Evolutionary conservation across 2,888 invertebrate species (phyloP).

Genomic region (Erebia palarica): DNA sequence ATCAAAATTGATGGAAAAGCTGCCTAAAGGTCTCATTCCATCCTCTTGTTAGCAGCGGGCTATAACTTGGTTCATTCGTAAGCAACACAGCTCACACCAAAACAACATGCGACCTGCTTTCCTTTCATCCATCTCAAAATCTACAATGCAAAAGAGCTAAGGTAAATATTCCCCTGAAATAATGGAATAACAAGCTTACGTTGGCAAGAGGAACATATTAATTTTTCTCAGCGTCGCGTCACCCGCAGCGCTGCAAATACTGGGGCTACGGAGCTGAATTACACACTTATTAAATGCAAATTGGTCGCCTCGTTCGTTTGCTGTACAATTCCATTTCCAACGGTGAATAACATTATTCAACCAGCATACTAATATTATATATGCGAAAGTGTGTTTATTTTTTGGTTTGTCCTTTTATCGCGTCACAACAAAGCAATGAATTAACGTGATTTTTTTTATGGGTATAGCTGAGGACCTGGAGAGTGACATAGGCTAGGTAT

Average conservation of each 20-base stretch:
- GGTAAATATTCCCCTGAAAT: conserved; percentile 10
- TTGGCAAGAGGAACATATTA: conserved; percentile 18
- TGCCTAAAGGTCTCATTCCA: no score
- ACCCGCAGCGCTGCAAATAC: conserved; percentile 23
- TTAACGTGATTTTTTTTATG: no score
- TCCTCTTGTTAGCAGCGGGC: no score
- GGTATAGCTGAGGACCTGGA: no score
- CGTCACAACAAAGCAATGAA: no score
- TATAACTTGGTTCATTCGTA: no score
- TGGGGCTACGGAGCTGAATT: conserved; percentile 21
- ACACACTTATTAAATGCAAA: conserved; percentile 25
- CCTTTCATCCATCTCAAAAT: conserved; percentile 2
- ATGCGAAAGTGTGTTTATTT: no score
- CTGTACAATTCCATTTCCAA: conserved; percentile 20
- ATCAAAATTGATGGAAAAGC: no score
- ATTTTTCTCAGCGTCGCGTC: conserved; percentile 17
- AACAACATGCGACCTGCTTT: not conserved
- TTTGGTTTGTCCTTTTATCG: no score
- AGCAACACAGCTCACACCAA: no score
- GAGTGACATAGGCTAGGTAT: no score
- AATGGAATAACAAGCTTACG: conserved; percentile 9
- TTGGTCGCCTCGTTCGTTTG: conserved; percentile 21
- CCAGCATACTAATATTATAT: not conserved
- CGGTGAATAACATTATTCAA: conserved; percentile 11
- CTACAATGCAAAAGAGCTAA: conserved; percentile 10